phyloP scores from a whole-genome alignment of 2,797 vertebrate species.

The Chaetophractus vellerosus region DNA sequence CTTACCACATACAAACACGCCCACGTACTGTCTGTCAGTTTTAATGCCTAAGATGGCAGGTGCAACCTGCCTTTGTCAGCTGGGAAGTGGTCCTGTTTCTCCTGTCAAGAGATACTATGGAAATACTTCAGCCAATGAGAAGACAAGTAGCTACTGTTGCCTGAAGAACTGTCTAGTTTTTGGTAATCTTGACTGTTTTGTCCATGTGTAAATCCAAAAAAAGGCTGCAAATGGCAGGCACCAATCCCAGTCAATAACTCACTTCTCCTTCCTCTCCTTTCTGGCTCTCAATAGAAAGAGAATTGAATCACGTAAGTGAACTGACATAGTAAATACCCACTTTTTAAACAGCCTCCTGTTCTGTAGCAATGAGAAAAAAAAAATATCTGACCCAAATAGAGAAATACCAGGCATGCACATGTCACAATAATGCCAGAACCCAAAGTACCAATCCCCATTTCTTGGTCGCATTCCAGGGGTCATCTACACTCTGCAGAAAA shows the following conservation, averaged over 20 bases:
- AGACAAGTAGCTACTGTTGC: not conserved
- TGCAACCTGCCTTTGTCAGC: not conserved
- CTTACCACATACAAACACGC: not conserved
- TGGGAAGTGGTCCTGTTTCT: not conserved
- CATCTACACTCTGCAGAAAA: not conserved
- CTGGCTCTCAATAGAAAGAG: not conserved
- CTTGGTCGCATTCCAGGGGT: not conserved
- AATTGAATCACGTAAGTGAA: constrained; percentile 8
- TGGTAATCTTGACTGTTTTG: not conserved
- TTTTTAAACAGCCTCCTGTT: not conserved
- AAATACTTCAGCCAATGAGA: not conserved
- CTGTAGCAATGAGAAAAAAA: not conserved
- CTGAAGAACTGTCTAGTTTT: not conserved
- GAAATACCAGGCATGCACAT: not conserved
- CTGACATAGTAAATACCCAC: not conserved
- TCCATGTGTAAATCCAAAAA: not conserved
- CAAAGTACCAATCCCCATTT: not conserved
- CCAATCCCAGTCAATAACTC: not conserved
- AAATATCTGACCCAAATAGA: not conserved
- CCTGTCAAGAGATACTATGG: not conserved
- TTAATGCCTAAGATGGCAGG: not conserved
- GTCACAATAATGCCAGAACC: not conserved
- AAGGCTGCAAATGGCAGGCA: not conserved
- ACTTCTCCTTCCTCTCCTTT: not conserved
- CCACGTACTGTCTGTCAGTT: not conserved